phyloP scores from a whole-genome alignment of 2,113 vertebrate genomes.

The Menura novaehollandiae region DNA sequence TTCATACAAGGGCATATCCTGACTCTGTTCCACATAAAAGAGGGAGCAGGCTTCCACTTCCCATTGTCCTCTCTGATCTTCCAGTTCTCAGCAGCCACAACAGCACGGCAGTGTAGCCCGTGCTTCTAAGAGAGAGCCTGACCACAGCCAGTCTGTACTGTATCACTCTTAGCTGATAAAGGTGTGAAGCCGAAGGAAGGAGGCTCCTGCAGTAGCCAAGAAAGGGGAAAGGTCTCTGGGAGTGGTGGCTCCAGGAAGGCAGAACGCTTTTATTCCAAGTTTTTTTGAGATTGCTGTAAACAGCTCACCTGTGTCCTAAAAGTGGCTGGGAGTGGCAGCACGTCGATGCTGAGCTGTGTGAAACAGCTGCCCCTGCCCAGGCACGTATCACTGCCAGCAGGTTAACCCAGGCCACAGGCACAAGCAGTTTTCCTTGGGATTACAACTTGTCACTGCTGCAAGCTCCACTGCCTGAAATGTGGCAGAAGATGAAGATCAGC shows the following conservation, averaged over 20 bases:
- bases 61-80: not conserved
- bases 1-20: not conserved
- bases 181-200: not conserved
- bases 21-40: not conserved
- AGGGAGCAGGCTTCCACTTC: not conserved
- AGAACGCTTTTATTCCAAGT: not conserved
- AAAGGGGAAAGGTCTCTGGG: constrained; percentile 14
- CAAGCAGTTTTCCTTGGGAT: not conserved
- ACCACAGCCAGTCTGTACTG: not conserved
- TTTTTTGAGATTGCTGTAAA: not conserved
- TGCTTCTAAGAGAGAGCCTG: not conserved
- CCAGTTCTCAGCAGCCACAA: not conserved
- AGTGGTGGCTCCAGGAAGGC: not conserved
- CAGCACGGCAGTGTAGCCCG: not conserved
- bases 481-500: not conserved
- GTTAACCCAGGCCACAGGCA: constrained; percentile 21
- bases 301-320: constrained; percentile 5
- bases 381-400: constrained; percentile 17
- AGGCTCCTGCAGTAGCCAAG: not conserved
- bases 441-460: not conserved
- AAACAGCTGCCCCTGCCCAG: constrained; percentile 28
- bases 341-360: not conserved
- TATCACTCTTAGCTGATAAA: not conserved
- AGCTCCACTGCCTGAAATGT: not conserved
- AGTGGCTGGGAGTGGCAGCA: constrained; percentile 30